These are phyloP conservation scores for Onychostruthus taczanowskii DNA, from an alignment of 2,113 vertebrate species.

Conservation along the genomic window DNA sequence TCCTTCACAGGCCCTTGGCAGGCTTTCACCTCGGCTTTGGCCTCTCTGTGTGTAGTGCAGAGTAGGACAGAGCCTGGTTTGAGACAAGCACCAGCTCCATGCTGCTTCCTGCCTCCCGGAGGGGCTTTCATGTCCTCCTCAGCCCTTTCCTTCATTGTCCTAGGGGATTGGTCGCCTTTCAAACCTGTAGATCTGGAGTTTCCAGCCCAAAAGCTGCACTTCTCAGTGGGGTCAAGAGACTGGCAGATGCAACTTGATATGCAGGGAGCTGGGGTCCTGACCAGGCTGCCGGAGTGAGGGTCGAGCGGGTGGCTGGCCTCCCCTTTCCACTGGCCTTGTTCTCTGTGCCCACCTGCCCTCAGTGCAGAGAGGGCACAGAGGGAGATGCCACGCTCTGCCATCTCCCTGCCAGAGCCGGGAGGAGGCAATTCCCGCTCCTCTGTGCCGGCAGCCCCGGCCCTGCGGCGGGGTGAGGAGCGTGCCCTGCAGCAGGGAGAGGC, in stretches of 20 bases:
- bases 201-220: not conserved
- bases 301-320: not conserved
- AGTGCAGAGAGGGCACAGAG: not conserved
- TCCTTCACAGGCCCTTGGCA: not conserved
- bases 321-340: not conserved
- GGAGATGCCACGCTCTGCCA: not conserved
- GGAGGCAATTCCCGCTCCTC: not conserved
- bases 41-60: fast-evolving
- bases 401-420: not conserved
- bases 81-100: not conserved
- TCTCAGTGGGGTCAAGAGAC: not conserved
- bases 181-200: not conserved
- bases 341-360: not conserved
- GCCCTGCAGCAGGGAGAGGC: not conserved
- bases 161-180: not conserved
- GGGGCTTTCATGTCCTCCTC: not conserved
- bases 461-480: not conserved
- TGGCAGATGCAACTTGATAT: not conserved
- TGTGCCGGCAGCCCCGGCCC: not conserved
- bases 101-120: fast-evolving
- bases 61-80: not conserved
- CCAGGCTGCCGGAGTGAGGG: not conserved
- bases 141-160: not conserved
- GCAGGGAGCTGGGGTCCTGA: not conserved
- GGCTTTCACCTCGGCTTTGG: not conserved